These are phyloP conservation scores for Schizotus pectinicornis DNA, from an alignment of 2,888 invertebrate genomes.

Conservation along the genomic window DNA sequence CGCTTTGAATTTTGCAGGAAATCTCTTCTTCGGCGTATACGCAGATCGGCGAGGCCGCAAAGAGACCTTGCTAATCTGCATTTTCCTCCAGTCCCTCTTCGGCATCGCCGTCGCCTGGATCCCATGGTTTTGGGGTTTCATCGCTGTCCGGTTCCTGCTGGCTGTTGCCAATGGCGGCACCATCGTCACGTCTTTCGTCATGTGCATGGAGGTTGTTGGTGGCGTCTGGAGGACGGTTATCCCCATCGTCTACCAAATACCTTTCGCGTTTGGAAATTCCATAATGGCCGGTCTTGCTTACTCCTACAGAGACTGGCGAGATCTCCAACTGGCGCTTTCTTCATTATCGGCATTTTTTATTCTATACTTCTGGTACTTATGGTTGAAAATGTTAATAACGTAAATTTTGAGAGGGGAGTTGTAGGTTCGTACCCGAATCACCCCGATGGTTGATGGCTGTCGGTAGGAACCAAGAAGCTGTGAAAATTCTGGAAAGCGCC, in stretches of 20 bases:
- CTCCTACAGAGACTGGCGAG: conserved; percentile 67
- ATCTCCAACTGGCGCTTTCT: conserved; percentile 64
- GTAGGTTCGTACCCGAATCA: conserved; percentile 65
- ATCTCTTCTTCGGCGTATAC: conserved; percentile 65
- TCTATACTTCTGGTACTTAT: conserved; percentile 60
- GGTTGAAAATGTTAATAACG: conserved; percentile 1
- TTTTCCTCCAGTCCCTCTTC: conserved; percentile 62
- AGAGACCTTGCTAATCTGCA: conserved; percentile 63
- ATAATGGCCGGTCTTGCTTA: conserved; percentile 66
- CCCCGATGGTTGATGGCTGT: conserved; percentile 68
- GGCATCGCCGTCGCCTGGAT: conserved; percentile 63
- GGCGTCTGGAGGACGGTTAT: conserved; percentile 67
- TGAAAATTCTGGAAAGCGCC: conserved; percentile 55
- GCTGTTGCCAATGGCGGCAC: conserved; percentile 69
- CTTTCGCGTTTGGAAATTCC: conserved; percentile 67
- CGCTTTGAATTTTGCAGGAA: conserved; percentile 53
- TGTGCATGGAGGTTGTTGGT: conserved; percentile 70
- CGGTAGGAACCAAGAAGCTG: conserved; percentile 61
- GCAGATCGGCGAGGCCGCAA: conserved; percentile 70
- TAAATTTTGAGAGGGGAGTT: background rate
- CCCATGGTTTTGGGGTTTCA: conserved; percentile 63
- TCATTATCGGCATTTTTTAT: conserved; percentile 61
- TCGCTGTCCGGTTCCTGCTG: conserved; percentile 63
- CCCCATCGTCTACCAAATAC: conserved; percentile 68
- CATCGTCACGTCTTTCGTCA: conserved; percentile 69